phyloP scores from a whole-genome alignment of 2,888 invertebrate genomes.

The Ectropis crepuscularia region DNA sequence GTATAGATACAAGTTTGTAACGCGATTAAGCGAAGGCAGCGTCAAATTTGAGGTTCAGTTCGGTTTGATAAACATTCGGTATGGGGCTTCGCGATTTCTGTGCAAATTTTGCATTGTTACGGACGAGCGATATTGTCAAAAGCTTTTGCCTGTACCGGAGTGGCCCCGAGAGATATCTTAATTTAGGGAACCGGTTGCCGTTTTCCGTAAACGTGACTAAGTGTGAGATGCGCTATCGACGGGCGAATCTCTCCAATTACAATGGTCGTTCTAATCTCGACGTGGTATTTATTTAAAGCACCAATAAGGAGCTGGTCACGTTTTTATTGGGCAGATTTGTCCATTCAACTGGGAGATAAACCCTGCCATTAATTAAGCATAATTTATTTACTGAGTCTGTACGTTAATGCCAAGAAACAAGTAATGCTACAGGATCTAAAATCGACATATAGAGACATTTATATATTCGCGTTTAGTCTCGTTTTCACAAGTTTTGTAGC shows the following conservation, averaged over 20 bases:
- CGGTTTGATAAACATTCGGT: constrained; percentile 48
- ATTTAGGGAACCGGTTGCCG: constrained; percentile 50
- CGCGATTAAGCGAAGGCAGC: constrained; percentile 48
- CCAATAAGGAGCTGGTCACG: constrained; percentile 45
- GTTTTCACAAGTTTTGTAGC: background rate
- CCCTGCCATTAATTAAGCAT: constrained; percentile 24
- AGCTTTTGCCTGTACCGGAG: constrained; percentile 44
- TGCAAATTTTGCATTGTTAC: constrained; percentile 46
- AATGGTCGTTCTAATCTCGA: constrained; percentile 44
- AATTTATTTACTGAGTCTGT: constrained; percentile 14
- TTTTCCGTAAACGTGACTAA: constrained; percentile 52
- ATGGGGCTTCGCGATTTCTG: constrained; percentile 32
- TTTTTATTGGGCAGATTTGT: constrained; percentile 42
- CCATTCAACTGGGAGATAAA: constrained; percentile 32
- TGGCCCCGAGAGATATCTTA: constrained; percentile 47
- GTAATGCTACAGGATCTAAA: background rate
- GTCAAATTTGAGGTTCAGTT: constrained; percentile 43
- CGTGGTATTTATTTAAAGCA: constrained; percentile 45
- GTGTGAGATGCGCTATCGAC: constrained; percentile 49
- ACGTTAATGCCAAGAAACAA: constrained; percentile 14
- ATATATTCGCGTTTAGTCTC: background rate
- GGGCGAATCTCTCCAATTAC: constrained; percentile 52
- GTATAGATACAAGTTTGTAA: constrained; percentile 47
- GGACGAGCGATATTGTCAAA: constrained; percentile 45
- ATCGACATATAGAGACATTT: constrained; percentile 2